These are phyloP conservation scores for Scaptomyza tumidula DNA, from an alignment of 2,888 invertebrate genomes.

Conservation along the genomic window DNA sequence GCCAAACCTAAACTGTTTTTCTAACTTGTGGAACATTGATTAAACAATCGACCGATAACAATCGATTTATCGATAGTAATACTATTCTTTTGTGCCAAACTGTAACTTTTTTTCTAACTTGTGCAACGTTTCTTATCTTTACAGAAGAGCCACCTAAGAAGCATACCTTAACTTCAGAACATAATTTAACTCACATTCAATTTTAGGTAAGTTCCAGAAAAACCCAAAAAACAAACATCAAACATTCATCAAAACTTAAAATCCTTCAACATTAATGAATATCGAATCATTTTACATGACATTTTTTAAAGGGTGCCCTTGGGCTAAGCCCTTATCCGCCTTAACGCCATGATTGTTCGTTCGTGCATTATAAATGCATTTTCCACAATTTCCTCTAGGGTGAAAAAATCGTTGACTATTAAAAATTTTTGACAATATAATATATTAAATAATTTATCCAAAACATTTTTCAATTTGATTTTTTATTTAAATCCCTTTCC, in stretches of 20 bases:
- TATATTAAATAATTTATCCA: conserved; percentile 24
- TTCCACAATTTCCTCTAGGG: background rate
- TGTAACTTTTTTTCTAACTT: background rate
- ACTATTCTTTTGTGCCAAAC: too few species aligned
- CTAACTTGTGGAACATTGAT: background rate
- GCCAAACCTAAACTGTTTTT: background rate
- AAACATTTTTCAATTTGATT: conserved; percentile 50
- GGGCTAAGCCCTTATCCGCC: too few species aligned
- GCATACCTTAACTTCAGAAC: background rate
- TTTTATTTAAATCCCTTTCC: conserved; percentile 20
- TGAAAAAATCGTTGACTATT: background rate
- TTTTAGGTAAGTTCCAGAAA: conserved; percentile 15
- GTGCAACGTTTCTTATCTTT: conserved; percentile 3
- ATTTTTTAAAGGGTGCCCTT: background rate
- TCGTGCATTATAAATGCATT: conserved; percentile 15
- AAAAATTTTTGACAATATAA: too few species aligned
- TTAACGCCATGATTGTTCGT: background rate
- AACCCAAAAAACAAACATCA: too few species aligned
- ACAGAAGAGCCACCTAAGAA: background rate
- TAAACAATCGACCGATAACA: too few species aligned
- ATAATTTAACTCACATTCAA: background rate
- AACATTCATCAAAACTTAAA: too few species aligned
- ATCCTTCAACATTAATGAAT: background rate
- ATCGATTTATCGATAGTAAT: too few species aligned
- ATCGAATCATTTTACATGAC: too few species aligned